These are phyloP conservation scores for Drosophila asahinai DNA, from an alignment of 1,140 invertebrate genomes.

Conservation along the genomic window DNA sequence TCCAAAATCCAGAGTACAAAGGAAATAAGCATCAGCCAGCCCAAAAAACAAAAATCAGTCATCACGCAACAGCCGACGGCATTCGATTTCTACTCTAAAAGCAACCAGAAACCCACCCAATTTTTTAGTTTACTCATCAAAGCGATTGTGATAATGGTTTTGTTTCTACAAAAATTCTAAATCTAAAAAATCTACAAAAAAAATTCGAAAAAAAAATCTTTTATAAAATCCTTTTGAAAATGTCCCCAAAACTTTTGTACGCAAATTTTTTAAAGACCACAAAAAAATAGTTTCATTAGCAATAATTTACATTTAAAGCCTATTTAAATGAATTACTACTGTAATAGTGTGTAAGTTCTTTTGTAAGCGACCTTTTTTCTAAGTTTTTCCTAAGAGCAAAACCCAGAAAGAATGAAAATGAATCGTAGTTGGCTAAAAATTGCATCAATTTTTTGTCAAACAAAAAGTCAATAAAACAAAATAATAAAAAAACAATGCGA, in stretches of 20 bases:
- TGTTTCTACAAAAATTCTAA: constrained; percentile 66
- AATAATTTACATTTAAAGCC: constrained; percentile 57
- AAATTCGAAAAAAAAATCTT: constrained; percentile 32
- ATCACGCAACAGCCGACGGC: constrained; percentile 45
- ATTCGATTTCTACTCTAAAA: constrained; percentile 40
- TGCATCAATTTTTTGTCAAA: constrained; percentile 81
- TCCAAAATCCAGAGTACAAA: constrained; percentile 54
- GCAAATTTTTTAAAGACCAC: constrained; percentile 26
- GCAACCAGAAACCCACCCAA: constrained; percentile 15
- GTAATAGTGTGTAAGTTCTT: constrained; percentile 56
- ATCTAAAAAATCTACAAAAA: constrained; percentile 9
- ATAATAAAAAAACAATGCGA: constrained; percentile 39
- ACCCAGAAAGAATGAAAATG: constrained; percentile 24
- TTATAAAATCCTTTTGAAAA: constrained; percentile 31
- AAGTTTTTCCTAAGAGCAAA: constrained; percentile 44
- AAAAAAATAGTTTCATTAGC: constrained; percentile 51
- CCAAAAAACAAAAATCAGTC: constrained; percentile 18
- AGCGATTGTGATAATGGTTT: constrained; percentile 85
- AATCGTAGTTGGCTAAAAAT: constrained; percentile 67
- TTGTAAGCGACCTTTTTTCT: constrained; percentile 49
- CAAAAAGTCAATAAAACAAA: constrained; percentile 57
- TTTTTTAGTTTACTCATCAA: constrained; percentile 79
- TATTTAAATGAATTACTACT: constrained; percentile 47
- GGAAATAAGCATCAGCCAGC: constrained; percentile 35
- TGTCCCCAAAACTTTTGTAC: constrained; percentile 38